These are phyloP conservation scores for Hyppa rectilinea DNA, from an alignment of 2,888 invertebrate species.

Conservation along the genomic window DNA sequence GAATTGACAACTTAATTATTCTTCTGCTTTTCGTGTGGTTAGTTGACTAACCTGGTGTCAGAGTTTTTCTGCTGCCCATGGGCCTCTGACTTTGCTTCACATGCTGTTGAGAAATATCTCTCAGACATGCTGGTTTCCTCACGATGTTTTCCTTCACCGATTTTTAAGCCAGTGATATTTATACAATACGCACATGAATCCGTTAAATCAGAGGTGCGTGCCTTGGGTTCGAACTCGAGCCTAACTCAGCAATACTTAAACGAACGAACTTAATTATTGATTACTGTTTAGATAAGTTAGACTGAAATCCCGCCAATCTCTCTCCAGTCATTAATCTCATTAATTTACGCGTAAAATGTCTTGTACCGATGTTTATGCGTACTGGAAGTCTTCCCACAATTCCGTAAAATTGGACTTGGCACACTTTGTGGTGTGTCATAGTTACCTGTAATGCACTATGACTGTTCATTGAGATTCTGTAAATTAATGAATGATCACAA, in stretches of 20 bases:
- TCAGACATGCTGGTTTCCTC: too few species aligned
- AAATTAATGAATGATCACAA: slow-evolving; percentile 20
- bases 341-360: slow-evolving; percentile 29
- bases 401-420: slow-evolving; percentile 75
- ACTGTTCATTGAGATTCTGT: slow-evolving; percentile 48
- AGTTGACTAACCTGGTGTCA: too few species aligned
- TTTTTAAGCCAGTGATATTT: too few species aligned
- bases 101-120: too few species aligned
- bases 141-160: too few species aligned
- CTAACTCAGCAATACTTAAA: too few species aligned
- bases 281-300: slow-evolving; percentile 3
- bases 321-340: slow-evolving; percentile 6
- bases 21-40: too few species aligned
- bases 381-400: slow-evolving; percentile 54
- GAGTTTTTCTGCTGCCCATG: too few species aligned
- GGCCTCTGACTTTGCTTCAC: too few species aligned
- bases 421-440: slow-evolving; percentile 69
- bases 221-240: too few species aligned
- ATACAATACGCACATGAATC: too few species aligned
- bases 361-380: slow-evolving; percentile 27
- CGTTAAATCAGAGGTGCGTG: too few species aligned
- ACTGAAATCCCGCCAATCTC: slow-evolving; percentile 27
- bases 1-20: not conserved
- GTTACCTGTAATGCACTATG: slow-evolving; percentile 53
- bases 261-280: slow-evolving; percentile 10